A percentile compares a stretch with the other conserved stretches of the same genome.
Conservation (phyloP, 2,797 vertebrate species). For the Mormyrus hasselquistii region DNA sequence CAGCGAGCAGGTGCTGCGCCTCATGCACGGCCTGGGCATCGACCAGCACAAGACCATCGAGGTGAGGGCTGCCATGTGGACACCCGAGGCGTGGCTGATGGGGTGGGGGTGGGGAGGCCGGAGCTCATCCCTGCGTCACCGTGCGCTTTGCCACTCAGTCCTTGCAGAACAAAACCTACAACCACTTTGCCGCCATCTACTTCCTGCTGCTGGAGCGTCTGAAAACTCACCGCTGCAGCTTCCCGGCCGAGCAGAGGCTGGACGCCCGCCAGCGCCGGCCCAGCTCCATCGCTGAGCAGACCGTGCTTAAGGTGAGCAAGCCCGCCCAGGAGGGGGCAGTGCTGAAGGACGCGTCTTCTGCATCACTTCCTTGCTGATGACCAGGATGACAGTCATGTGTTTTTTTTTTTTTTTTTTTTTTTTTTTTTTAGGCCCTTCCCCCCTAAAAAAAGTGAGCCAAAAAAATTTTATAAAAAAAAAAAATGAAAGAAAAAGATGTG, state of each 20-base stretch:
- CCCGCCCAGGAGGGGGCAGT: not conserved
- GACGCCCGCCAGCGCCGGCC: constrained; percentile 88
- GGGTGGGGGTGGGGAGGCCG: not conserved
- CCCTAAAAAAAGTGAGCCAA: not conserved
- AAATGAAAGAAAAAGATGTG: not conserved
- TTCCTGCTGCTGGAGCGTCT: constrained; percentile 75
- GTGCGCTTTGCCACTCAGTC: constrained; percentile 51
- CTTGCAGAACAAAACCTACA: constrained; percentile 77
- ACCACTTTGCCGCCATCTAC: constrained; percentile 81
- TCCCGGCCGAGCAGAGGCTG: constrained; percentile 88
- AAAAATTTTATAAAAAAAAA: too few relatives aligned
- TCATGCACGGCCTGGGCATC: constrained; percentile 79
- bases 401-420: too few relatives aligned
- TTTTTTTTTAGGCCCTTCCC: not conserved
- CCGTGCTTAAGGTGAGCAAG: constrained; percentile 81
- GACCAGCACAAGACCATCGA: constrained; percentile 76
- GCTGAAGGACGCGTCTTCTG: not conserved
- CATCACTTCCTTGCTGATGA: not conserved
- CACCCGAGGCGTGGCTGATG: not conserved
- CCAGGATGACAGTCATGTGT: not conserved
- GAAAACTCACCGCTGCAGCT: constrained; percentile 73
- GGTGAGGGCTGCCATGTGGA: constrained; percentile 44
- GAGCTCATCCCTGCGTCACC: not conserved
- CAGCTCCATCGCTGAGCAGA: constrained; percentile 90
- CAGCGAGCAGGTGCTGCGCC: constrained; percentile 70